phyloP scores from a whole-genome alignment of 2,888 invertebrate genomes.

The Xestoiulus laeticollis region DNA sequence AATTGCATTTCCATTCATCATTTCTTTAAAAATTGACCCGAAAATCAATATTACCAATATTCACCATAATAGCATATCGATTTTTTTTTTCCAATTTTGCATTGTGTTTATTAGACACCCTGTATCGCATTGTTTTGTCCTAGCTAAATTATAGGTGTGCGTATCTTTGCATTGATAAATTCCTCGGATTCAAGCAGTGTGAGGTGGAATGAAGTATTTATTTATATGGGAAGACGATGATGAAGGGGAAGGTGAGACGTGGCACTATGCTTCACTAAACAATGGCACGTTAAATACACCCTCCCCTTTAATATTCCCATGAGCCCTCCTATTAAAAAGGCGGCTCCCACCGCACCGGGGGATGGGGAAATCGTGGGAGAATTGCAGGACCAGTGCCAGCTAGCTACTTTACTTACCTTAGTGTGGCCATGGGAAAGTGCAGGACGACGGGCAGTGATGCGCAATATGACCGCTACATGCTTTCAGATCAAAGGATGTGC shows the following conservation, averaged over 20 bases:
- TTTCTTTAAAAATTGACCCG: too few species aligned
- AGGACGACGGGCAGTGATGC: neutral
- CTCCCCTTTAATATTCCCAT: conserved; percentile 37
- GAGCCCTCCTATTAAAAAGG: neutral
- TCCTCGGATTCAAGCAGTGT: conserved; percentile 23
- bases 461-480: neutral
- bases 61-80: too few species aligned
- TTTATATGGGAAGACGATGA: conserved; percentile 11
- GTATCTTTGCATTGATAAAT: conserved; percentile 10
- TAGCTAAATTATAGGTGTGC: neutral
- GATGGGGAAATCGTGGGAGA: neutral
- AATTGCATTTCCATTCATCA: too few species aligned
- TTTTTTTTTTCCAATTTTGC: neutral
- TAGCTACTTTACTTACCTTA: neutral
- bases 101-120: neutral
- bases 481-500: neutral
- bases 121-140: neutral
- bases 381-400: neutral
- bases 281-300: conserved; percentile 34
- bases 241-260: conserved; percentile 32
- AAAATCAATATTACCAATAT: too few species aligned
- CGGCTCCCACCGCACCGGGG: conserved; percentile 4
- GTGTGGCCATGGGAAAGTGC: neutral
- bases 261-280: conserved; percentile 37
- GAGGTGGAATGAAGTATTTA: conserved; percentile 23